Conservation (phyloP, 2,888 invertebrate genomes). For the Ennomos erosarius region DNA sequence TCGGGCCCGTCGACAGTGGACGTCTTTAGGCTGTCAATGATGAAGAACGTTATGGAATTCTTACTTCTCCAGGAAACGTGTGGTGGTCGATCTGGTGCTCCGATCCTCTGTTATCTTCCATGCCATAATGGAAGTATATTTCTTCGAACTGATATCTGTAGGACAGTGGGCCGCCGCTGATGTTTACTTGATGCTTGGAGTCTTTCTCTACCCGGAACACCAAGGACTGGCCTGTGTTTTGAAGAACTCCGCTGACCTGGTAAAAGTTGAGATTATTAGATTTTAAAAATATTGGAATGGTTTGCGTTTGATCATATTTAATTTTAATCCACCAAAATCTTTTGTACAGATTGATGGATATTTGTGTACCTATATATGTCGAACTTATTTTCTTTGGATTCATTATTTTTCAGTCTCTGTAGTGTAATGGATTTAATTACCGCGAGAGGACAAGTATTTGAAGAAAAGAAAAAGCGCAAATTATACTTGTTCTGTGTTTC, state of each 20-base stretch:
- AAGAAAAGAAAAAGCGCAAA: too few species aligned
- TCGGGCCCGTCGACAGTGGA: too few species aligned
- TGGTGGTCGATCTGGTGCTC: slow-evolving; percentile 98
- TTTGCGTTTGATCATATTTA: too few species aligned
- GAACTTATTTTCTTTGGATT: too few species aligned
- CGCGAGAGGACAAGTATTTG: too few species aligned
- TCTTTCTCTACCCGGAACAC: slow-evolving; percentile 96
- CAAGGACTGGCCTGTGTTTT: slow-evolving; percentile 97
- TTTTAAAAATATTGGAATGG: too few species aligned
- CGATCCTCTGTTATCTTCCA: slow-evolving; percentile 95
- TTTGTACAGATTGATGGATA: too few species aligned
- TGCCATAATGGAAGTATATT: slow-evolving; percentile 97
- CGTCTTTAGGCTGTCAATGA: background rate
- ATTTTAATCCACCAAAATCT: too few species aligned
- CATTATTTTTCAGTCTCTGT: too few species aligned
- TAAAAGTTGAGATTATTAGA: slow-evolving; percentile 31
- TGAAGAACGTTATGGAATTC: background rate
- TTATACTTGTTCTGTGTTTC: too few species aligned
- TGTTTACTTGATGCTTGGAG: slow-evolving; percentile 96
- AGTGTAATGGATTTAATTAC: too few species aligned
- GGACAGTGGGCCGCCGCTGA: slow-evolving; percentile 97
- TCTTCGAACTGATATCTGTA: slow-evolving; percentile 98
- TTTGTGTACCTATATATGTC: too few species aligned
- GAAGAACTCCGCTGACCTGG: slow-evolving; percentile 94
- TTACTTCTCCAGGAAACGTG: slow-evolving; percentile 98